Base-by-base conservation (phyloP, 2,113 vertebrate genomes). In the Silurus meridionalis region DNA sequence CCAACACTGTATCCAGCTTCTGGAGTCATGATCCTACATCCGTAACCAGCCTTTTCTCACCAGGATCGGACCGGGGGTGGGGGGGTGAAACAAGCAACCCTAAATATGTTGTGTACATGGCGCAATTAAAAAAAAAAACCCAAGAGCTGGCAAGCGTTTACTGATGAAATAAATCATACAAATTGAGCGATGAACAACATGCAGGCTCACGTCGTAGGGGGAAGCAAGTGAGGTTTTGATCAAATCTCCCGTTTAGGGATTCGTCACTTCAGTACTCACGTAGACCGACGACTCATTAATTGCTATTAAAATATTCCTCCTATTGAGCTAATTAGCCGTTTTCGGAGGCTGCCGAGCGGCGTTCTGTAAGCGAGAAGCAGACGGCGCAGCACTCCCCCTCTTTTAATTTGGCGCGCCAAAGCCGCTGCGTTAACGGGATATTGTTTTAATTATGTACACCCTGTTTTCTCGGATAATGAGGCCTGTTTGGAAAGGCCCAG, bases 391-490 rank as follows among this genome's bases (percentile, higher is more conserved):
- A 86, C 88, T 81, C 91, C 93, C 90, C 52, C 88, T 83, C 91
- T 91, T 92, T 83, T 93, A 90, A 94, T 94, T 93, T 91, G 88
- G 84, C 90, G 93, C 88, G 92, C 89, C 87, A 92, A 94, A 94
- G 92, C 21, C 92, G 86, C 89, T 89, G 87, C 91, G 86, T 93
- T 88, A 93, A 94, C 93, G 91, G 90, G 89, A 89, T 83, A 91
- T 89, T 87, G 90, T 93, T 91, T 93, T 95, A 95, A 96, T 92
- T 94, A 93, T 91, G 90, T 84, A 87, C 83, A 90, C 80, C 86
- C 89, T 84, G 64, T 74, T 87, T 87, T 91, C 91, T 87, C 87
- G 91, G 91, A 92, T 94, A 95, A 95, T 91, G 93, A 94, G 91
- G 89, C 90, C 17, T 8, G 91, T 89, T 91, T 93, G 92, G 91